Evolutionary conservation across 2,113 vertebrate species (phyloP).

Genomic region (Abramis brama): DNA sequence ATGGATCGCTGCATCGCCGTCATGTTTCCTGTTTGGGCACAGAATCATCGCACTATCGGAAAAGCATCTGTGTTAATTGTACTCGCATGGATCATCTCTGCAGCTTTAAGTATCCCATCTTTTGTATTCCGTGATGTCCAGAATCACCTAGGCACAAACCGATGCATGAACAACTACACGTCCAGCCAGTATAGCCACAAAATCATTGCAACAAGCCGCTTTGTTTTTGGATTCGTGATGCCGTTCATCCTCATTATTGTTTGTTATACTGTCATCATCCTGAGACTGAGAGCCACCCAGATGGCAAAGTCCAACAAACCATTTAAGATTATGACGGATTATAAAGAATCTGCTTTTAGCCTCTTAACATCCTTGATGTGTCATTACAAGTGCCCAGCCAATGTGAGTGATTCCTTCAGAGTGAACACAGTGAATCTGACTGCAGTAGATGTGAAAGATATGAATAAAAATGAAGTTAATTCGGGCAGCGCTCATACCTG

Average conservation of each 20-base stretch:
- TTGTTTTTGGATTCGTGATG: conserved; percentile 78
- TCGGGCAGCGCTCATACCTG: too few relatives aligned
- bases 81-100: conserved; percentile 79
- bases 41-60: conserved; percentile 84
- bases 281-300: conserved; percentile 74
- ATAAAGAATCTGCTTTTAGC: too few relatives aligned
- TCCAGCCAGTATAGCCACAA: conserved; percentile 58
- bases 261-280: conserved; percentile 80
- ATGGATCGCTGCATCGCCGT: conserved; percentile 88
- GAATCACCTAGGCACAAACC: neutral
- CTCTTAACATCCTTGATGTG: too few relatives aligned
- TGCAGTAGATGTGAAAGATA: too few relatives aligned
- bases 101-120: conserved; percentile 80
- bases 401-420: too few relatives aligned
- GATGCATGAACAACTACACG: conserved; percentile 84
- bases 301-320: conserved; percentile 80
- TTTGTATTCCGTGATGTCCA: conserved; percentile 79
- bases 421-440: too few relatives aligned
- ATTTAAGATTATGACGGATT: conserved; percentile 83
- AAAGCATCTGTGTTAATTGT: conserved; percentile 74
- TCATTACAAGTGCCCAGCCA: too few relatives aligned
- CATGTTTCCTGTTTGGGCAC: conserved; percentile 89
- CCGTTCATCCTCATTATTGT: conserved; percentile 81
- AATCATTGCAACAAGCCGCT: conserved; percentile 69
- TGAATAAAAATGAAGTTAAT: too few relatives aligned